Evolutionary conservation across 2,797 vertebrate species (phyloP).

Genomic region (Cossypha heuglini): DNA sequence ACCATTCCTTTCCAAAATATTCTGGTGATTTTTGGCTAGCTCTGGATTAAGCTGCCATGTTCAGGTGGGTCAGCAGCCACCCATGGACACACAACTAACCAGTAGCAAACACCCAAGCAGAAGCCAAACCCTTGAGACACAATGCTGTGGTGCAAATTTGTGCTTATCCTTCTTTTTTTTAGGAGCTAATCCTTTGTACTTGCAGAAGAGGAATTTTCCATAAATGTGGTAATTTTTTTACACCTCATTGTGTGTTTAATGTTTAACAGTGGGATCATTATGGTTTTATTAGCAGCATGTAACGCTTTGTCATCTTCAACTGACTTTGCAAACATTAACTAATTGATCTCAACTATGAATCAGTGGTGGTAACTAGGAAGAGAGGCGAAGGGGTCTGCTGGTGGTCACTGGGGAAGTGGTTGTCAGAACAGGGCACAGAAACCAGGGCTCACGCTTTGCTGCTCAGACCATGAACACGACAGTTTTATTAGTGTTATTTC

Average conservation of each 20-base stretch:
- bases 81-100: neutral
- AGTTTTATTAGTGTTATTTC: neutral
- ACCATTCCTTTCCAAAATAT: neutral
- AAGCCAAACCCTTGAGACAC: neutral
- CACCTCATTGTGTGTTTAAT: constrained; percentile 26
- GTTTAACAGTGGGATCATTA: constrained; percentile 53
- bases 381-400: neutral
- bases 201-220: constrained; percentile 26
- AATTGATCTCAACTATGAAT: neutral
- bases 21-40: neutral
- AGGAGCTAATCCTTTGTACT: constrained; percentile 5
- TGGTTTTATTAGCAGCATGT: constrained; percentile 30
- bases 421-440: neutral
- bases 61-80: neutral
- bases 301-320: constrained; percentile 40
- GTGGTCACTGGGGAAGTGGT: neutral
- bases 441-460: neutral
- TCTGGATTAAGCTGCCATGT: neutral
- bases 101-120: neutral
- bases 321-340: constrained; percentile 55
- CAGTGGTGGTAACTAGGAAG: neutral
- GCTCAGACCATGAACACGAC: neutral
- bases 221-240: neutral
- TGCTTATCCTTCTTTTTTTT: neutral
- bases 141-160: neutral